Evolutionary conservation across 2,113 vertebrate species (phyloP).

Genomic region (Lampris incognitus): DNA sequence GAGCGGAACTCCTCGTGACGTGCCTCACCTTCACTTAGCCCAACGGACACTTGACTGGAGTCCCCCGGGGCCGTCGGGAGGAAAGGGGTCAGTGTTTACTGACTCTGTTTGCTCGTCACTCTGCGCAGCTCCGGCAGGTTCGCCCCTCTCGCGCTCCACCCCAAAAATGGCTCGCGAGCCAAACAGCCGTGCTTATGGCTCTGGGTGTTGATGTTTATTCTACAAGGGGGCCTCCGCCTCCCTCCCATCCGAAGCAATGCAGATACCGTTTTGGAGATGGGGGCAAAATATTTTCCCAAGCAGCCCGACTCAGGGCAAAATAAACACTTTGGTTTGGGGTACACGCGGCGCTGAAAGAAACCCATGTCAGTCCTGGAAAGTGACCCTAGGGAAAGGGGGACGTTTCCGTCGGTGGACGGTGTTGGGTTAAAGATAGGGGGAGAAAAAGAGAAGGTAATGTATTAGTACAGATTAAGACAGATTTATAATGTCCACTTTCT

Average conservation of each 20-base stretch:
- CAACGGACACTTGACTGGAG: conserved; percentile 73
- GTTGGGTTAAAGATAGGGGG: not conserved
- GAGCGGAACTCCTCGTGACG: conserved; percentile 71
- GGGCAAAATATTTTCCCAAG: conserved; percentile 78
- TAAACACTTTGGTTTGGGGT: conserved; percentile 68
- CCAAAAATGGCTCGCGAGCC: conserved; percentile 48
- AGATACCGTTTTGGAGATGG: conserved; percentile 74
- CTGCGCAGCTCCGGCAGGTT: conserved; percentile 54
- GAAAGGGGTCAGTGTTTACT: conserved; percentile 74
- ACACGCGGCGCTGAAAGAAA: conserved; percentile 60
- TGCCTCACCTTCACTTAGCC: conserved; percentile 78
- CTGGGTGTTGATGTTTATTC: conserved; percentile 73
- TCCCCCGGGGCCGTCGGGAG: conserved; percentile 62
- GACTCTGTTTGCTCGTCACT: conserved; percentile 64
- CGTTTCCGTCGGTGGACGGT: too few species aligned
- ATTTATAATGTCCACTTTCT: too few species aligned
- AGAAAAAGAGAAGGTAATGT: conserved; percentile 2
- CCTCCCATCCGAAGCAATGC: conserved; percentile 56
- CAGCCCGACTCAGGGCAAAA: conserved; percentile 65
- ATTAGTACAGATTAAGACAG: too few species aligned
- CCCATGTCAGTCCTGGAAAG: conserved; percentile 58
- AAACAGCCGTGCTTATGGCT: conserved; percentile 53
- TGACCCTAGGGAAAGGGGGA: not conserved
- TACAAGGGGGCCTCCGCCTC: conserved; percentile 29
- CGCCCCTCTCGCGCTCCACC: conserved; percentile 28